These are phyloP conservation scores for Anastatus disparis DNA, from an alignment of 1,140 invertebrate genomes.

Conservation along the genomic window DNA sequence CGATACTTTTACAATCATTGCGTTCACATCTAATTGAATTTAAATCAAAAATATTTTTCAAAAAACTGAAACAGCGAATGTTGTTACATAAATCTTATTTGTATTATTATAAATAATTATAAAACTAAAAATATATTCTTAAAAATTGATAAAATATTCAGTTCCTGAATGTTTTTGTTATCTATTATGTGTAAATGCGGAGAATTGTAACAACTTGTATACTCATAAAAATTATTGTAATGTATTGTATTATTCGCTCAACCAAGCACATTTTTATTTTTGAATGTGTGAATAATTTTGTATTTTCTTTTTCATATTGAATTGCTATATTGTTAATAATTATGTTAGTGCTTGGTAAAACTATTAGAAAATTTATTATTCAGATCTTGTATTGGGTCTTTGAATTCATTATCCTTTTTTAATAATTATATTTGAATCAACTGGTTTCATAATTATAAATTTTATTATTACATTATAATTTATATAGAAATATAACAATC, in stretches of 20 bases:
- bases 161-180: background rate
- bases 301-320: constrained; percentile 25
- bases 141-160: background rate
- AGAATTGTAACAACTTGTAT: background rate
- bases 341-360: constrained; percentile 44
- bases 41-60: background rate
- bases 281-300: constrained; percentile 22
- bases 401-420: background rate
- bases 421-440: too few species aligned
- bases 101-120: background rate
- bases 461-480: too few species aligned
- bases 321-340: constrained; percentile 34
- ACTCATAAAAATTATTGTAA: background rate
- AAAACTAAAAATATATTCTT: background rate
- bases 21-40: too few species aligned
- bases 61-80: background rate
- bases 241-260: background rate
- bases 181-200: background rate
- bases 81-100: background rate
- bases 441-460: too few species aligned
- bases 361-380: background rate
- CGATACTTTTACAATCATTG: too few species aligned
- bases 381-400: constrained; percentile 23
- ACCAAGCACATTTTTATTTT: constrained; percentile 32
- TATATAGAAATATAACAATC: too few species aligned